phyloP scores from a whole-genome alignment of 2,888 invertebrate species.

The Eupsilia transversa region DNA sequence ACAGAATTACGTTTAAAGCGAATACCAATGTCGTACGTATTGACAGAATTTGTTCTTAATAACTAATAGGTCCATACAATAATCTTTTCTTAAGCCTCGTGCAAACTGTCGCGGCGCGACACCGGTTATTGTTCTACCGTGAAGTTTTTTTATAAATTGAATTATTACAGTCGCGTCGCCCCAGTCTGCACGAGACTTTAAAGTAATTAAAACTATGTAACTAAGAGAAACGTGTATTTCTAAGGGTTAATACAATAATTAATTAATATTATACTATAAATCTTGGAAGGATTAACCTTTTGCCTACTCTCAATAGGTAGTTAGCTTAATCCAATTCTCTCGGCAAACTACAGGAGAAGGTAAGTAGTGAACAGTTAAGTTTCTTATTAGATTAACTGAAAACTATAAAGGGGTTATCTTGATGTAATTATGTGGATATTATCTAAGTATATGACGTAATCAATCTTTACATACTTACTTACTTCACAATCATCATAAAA shows the following conservation, averaged over 20 bases:
- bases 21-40: neutral
- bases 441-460: neutral
- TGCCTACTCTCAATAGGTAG: slow-evolving; percentile 12
- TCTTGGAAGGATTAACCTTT: slow-evolving; percentile 43
- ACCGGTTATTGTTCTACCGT: too few species aligned
- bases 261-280: slow-evolving; percentile 25
- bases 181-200: too few species aligned
- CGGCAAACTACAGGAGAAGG: neutral
- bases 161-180: too few species aligned
- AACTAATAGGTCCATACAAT: neutral
- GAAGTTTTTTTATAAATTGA: too few species aligned
- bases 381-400: slow-evolving; percentile 29
- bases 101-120: too few species aligned
- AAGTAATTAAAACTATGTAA: neutral
- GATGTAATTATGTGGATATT: neutral
- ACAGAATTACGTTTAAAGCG: neutral
- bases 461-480: too few species aligned
- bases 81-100: too few species aligned
- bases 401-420: neutral
- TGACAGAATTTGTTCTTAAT: neutral
- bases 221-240: neutral
- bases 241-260: slow-evolving; percentile 27
- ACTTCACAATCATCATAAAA: too few species aligned
- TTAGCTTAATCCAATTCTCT: slow-evolving; percentile 31
- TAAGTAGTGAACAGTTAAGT: slow-evolving; percentile 16